Percentiles rank a stretch among this genome's conserved stretches.
phyloP scores from a whole-genome alignment of 2,888 invertebrate species.

The Drosophila formosana region DNA sequence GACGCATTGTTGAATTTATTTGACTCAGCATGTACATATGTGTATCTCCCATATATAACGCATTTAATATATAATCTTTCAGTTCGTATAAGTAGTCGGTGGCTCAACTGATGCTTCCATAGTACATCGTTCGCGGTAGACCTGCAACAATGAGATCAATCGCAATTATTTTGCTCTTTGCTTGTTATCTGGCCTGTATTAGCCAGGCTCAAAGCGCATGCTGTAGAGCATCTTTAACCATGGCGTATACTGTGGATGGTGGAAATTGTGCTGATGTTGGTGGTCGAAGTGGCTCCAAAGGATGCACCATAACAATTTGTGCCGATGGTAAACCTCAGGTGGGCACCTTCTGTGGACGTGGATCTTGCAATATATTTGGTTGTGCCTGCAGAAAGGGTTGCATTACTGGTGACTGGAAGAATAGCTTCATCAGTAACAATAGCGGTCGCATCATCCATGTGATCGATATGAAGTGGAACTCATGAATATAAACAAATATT shows the following conservation, averaged over 20 bases:
- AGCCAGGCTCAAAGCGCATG: slow-evolving; percentile 1
- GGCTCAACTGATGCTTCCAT: background rate
- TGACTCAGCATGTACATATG: too few species aligned
- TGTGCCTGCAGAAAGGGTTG: slow-evolving; percentile 1
- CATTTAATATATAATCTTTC: background rate
- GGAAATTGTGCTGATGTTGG: background rate
- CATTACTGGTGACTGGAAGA: slow-evolving; percentile 4
- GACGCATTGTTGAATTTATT: too few species aligned
- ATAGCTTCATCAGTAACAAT: background rate
- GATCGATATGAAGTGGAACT: background rate
- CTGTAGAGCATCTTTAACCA: background rate
- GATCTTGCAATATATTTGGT: background rate
- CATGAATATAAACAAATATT: background rate
- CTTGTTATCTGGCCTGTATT: background rate
- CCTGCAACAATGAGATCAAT: background rate
- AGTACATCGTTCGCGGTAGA: background rate
- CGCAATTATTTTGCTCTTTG: background rate
- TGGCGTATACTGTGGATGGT: background rate
- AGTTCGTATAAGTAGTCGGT: background rate
- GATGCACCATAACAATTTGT: slow-evolving; percentile 13
- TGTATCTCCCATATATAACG: too few species aligned
- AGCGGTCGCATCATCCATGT: background rate
- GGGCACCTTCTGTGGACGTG: background rate
- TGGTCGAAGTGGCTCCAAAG: background rate
- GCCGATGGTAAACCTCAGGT: slow-evolving; percentile 5